These are phyloP conservation scores for Caenorhabditis imperialis DNA, from an alignment of 2,888 invertebrate species.

Conservation along the genomic window DNA sequence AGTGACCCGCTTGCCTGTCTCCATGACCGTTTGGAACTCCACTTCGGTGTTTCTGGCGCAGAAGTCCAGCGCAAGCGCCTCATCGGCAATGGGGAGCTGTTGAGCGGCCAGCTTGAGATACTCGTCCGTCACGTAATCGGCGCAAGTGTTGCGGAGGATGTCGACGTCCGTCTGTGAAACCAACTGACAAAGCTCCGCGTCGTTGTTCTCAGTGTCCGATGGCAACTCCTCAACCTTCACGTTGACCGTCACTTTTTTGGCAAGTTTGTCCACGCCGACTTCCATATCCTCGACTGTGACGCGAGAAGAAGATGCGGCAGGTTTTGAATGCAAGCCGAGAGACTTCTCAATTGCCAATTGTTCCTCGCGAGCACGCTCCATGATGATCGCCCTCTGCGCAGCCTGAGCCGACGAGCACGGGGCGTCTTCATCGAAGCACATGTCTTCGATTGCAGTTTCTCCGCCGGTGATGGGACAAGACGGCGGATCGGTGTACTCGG, in stretches of 20 bases:
- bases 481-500: neutral
- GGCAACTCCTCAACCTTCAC: neutral
- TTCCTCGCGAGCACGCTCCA: conserved; percentile 13
- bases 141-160: neutral
- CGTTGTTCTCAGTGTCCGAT: no score
- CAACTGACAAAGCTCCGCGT: no score
- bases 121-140: conserved; percentile 12
- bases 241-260: neutral
- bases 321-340: no score
- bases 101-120: neutral
- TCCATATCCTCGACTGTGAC: neutral
- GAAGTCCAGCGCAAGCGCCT: conserved; percentile 6
- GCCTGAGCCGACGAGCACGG: conserved; percentile 42
- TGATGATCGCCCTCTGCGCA: conserved; percentile 1
- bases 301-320: no score
- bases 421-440: conserved; percentile 21
- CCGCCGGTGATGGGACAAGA: neutral
- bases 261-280: neutral
- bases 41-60: neutral
- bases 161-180: neutral
- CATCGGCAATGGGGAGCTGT: conserved; percentile 6
- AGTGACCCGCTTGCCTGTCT: neutral
- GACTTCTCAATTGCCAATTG: conserved; percentile 24
- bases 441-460: conserved; percentile 7
- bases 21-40: neutral